Conservation (phyloP, 2,113 vertebrate species). For the Muntiacus muntjak region DNA sequence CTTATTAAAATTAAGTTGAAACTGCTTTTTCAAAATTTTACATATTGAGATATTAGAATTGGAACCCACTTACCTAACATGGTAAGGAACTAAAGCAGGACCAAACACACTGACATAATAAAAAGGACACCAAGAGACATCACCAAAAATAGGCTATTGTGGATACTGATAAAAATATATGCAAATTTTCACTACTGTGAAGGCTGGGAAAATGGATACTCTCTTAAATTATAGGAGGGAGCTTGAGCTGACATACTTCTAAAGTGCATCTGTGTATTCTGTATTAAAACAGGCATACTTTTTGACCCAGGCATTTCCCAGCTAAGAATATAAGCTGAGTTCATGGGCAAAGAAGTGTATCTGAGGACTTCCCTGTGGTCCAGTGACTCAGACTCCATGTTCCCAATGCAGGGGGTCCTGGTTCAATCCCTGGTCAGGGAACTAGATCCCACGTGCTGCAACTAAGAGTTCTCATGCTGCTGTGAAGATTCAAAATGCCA, state of each 20-base stretch:
- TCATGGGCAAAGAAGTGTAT: not conserved
- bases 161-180: not conserved
- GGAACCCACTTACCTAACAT: not conserved
- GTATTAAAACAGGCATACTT: not conserved
- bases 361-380: not conserved
- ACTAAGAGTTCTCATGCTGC: not conserved
- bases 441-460: not conserved
- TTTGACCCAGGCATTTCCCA: not conserved
- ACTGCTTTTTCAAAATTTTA: not conserved
- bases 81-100: not conserved
- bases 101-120: not conserved
- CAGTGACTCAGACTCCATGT: not conserved
- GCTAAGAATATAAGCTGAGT: not conserved
- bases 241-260: not conserved
- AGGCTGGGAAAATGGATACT: not conserved
- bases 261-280: not conserved
- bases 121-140: not conserved
- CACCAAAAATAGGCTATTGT: not conserved
- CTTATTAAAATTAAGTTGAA: not conserved
- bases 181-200: not conserved
- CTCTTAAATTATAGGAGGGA: not conserved
- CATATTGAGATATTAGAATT: not conserved
- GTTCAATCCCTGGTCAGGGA: not conserved
- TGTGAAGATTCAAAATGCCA: not conserved
- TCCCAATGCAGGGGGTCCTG: not conserved